phyloP scores from a whole-genome alignment of 2,113 vertebrate species.

The Puntigrus tetrazona region DNA sequence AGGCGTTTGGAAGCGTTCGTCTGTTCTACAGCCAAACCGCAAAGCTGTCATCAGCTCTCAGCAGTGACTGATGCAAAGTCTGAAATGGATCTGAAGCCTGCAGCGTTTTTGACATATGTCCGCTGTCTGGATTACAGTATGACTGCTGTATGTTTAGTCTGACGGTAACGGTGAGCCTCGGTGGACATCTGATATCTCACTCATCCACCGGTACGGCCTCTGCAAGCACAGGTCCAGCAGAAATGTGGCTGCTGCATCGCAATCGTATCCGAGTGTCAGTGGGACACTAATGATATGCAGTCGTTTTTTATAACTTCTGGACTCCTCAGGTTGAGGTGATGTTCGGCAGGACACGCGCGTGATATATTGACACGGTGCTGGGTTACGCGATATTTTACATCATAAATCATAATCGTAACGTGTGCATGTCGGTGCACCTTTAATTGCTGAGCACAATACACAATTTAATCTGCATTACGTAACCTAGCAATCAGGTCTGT shows the following conservation, averaged over 20 bases:
- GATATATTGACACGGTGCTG: background rate
- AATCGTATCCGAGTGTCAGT: background rate
- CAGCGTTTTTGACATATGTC: background rate
- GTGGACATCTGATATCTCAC: constrained; percentile 32
- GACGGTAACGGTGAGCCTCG: background rate
- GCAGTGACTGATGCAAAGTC: constrained; percentile 27
- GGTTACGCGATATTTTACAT: background rate
- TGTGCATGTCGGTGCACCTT: background rate
- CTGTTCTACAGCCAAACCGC: background rate
- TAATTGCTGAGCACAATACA: background rate
- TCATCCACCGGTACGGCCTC: background rate
- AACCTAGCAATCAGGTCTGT: background rate
- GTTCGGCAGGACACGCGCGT: background rate
- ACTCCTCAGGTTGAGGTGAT: background rate
- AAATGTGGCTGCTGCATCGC: background rate
- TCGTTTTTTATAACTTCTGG: background rate
- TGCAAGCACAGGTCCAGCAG: background rate
- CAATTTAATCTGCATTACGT: background rate
- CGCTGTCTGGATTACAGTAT: constrained; percentile 18
- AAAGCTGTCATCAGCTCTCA: constrained; percentile 42
- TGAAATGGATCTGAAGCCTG: constrained; percentile 26
- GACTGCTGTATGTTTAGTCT: background rate
- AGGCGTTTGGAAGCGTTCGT: background rate
- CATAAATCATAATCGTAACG: background rate
- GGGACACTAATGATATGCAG: background rate